Percentiles rank a stretch among this genome's conserved stretches.
phyloP scores from a whole-genome alignment of 2,888 invertebrate species.

The Chrysopilus asiliformis region DNA sequence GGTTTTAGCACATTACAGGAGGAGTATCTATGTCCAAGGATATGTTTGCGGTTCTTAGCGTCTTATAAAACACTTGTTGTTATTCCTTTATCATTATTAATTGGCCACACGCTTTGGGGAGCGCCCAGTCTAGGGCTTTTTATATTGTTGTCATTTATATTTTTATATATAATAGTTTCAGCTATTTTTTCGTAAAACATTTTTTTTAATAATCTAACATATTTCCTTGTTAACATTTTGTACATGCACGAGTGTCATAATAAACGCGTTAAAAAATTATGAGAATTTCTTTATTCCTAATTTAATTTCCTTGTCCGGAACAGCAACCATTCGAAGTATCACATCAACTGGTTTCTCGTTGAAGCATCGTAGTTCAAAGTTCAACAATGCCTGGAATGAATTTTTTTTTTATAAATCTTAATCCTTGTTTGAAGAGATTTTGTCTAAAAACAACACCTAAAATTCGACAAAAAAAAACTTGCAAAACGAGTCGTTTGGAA shows the following conservation, averaged over 20 bases:
- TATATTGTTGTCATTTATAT: conserved; percentile 18
- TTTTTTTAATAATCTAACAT: background rate
- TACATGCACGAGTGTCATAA: background rate
- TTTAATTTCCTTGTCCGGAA: conserved; percentile 32
- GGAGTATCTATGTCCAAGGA: conserved; percentile 26
- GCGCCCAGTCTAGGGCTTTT: conserved; percentile 24
- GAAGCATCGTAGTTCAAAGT: conserved; percentile 39
- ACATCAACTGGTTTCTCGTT: conserved; percentile 42
- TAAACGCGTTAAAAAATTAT: conserved; percentile 2
- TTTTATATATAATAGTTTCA: conserved; percentile 23
- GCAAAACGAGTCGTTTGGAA: too few relatives aligned
- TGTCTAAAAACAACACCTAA: too few relatives aligned
- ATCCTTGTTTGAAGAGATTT: background rate
- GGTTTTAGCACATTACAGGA: conserved; percentile 26
- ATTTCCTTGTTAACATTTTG: too few relatives aligned
- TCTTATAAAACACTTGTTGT: conserved; percentile 23
- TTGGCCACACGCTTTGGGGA: conserved; percentile 25
- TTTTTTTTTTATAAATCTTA: background rate
- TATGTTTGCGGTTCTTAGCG: conserved; percentile 29
- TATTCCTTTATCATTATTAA: conserved; percentile 19
- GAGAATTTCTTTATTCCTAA: conserved; percentile 8
- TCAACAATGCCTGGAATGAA: conserved; percentile 33
- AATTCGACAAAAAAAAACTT: background rate
- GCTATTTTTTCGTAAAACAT: conserved; percentile 24
- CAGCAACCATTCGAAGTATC: conserved; percentile 45